These are phyloP conservation scores for Bombus balteatus DNA, from an alignment of 1,140 invertebrate genomes.

Conservation along the genomic window DNA sequence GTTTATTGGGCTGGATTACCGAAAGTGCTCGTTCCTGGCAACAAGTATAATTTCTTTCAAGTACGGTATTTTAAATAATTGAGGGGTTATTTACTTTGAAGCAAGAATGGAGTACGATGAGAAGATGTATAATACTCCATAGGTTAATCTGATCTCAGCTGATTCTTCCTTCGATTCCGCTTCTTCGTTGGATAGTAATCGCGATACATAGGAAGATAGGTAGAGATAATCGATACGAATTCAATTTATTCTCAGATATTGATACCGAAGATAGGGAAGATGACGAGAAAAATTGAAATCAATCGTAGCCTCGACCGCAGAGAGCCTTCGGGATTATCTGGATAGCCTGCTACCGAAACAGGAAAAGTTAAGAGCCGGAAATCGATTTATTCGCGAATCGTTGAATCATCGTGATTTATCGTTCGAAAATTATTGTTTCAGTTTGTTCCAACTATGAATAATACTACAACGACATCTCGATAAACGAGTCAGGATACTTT, in stretches of 20 bases:
- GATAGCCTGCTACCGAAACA: not conserved
- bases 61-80: not conserved
- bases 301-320: not conserved
- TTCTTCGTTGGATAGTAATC: not conserved
- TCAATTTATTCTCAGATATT: conserved; percentile 18
- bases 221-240: conserved; percentile 5
- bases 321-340: not conserved
- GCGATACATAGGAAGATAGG: not conserved
- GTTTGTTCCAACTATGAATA: too few relatives aligned
- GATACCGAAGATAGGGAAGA: not conserved
- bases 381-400: not conserved
- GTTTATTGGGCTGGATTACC: not conserved
- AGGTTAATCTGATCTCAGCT: not conserved
- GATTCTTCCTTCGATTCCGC: not conserved
- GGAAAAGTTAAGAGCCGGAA: not conserved
- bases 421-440: not conserved
- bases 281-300: not conserved
- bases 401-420: not conserved
- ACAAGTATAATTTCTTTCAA: not conserved
- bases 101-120: not conserved
- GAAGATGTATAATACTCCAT: not conserved
- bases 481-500: too few relatives aligned
- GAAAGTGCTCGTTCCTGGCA: not conserved
- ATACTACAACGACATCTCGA: too few relatives aligned
- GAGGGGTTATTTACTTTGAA: not conserved